Base-by-base conservation (phyloP, 2,113 vertebrate genomes). In the Tachysurus vachellii region DNA sequence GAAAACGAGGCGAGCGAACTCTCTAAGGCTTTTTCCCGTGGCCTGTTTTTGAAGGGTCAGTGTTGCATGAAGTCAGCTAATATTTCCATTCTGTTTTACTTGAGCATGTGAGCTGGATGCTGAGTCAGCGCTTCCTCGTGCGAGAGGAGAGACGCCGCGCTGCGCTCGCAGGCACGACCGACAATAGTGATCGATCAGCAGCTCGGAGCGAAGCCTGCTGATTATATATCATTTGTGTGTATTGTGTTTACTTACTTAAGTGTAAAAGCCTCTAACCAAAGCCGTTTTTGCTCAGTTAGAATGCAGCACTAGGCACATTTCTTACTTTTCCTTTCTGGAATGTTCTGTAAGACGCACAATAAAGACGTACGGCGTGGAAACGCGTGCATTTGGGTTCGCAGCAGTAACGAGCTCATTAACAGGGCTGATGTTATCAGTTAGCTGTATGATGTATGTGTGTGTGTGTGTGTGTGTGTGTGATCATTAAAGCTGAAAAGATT, bases 161-260 rank as follows among this genome's bases (percentile, higher is more conserved):
- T 0, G 89, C 80, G 82, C 87, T 88, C 85, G 88, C 44, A 82
- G 54, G 53, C 44, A 80, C 36, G 77, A 85, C 87, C 73, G 86
- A 86, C 89, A 86, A 88, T 83, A 21, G 28, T 82, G 87, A 91
- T 91, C 84, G 88, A 91, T 90, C 88, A 88, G 81, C 50, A 44
- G 68, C 81, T 84, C 59, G 21, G 85, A 17, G 73, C 53, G 47
- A 64, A 36, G 80, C 71, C 16, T 80, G 80, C 88, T 87, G 87
- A 91, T 90, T 91, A 89, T 89, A 88, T 88, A 90, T 89, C 70
- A 89, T 91, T 88, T 89, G 86, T 91, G 89, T 91, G 88, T 88
- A 90, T 87, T 91, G 91, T 90, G 91, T 91, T 91, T 91, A 82
- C 87, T 87, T 84, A 88, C 83, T 87, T 91, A 87, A 91, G 80